These are phyloP conservation scores for Solen grandis DNA, from an alignment of 1,140 invertebrate genomes.

Conservation along the genomic window DNA sequence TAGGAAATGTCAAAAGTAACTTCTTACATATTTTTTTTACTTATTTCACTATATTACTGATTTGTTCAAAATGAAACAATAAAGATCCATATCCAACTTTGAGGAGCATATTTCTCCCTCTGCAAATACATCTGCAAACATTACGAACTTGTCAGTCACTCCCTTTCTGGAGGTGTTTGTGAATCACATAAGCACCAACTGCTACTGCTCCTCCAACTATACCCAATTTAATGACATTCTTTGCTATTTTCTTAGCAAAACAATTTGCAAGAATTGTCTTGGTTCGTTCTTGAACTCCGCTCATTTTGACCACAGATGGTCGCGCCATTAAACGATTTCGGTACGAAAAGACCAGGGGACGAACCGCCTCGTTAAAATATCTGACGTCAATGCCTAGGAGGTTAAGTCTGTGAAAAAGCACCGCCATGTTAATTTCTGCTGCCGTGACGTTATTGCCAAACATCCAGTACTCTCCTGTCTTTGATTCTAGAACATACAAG, in stretches of 20 bases:
- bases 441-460: neutral
- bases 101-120: no score
- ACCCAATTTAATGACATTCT: neutral
- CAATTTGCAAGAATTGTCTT: neutral
- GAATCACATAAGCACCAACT: no score
- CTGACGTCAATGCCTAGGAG: neutral
- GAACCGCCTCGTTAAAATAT: neutral
- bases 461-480: neutral
- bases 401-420: neutral
- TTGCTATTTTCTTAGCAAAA: neutral
- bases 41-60: no score
- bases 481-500: no score
- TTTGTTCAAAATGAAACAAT: no score
- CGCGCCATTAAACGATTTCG: neutral
- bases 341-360: neutral
- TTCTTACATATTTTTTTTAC: no score
- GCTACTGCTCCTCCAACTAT: neutral
- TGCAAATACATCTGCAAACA: no score
- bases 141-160: no score
- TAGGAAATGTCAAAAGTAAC: no score
- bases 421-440: neutral
- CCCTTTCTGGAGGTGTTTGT: no score
- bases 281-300: neutral
- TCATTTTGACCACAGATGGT: neutral
- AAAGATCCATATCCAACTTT: no score